A percentile compares a stretch with the other conserved stretches of the same genome.
Evolutionary conservation across 2,797 vertebrate genomes (phyloP).

Genomic region (Ctenochaetus hawaiiensis): DNA sequence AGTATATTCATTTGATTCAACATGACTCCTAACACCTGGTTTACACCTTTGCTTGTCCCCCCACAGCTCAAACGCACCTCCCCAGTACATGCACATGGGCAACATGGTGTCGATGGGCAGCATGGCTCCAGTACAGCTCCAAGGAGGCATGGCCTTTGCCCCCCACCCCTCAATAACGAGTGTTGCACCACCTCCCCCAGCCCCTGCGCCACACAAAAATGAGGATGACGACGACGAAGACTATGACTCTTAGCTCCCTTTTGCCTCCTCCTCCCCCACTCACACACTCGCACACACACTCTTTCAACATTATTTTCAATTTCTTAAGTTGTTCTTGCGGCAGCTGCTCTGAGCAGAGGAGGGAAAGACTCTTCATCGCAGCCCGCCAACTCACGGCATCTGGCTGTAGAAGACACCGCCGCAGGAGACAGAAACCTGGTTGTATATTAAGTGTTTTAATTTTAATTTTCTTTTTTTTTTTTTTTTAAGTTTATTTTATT

Average conservation of each 20-base stretch:
- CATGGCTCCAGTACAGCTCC: constrained; percentile 61
- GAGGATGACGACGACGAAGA: constrained; percentile 89
- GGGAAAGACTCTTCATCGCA: constrained; percentile 67
- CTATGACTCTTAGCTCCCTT: constrained; percentile 90
- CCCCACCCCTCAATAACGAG: constrained; percentile 81
- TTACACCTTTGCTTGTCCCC: not conserved
- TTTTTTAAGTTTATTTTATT: constrained; percentile 83
- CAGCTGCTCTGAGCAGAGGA: constrained; percentile 55
- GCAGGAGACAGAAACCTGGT: constrained; percentile 61
- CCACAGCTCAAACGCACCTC: constrained; percentile 65
- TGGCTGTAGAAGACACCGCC: constrained; percentile 36
- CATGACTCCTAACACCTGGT: constrained; percentile 1
- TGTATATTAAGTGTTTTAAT: constrained; percentile 84
- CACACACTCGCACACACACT: constrained; percentile 19
- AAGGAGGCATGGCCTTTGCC: constrained; percentile 66
- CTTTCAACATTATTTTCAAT: constrained; percentile 60
- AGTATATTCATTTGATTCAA: not conserved
- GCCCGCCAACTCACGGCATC: constrained; percentile 26
- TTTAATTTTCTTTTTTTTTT: constrained; percentile 59
- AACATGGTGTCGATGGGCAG: constrained; percentile 49
- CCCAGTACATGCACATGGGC: constrained; percentile 67
- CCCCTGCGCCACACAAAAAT: constrained; percentile 69
- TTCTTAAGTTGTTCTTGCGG: constrained; percentile 69
- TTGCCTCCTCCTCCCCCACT: not conserved
- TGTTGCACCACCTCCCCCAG: constrained; percentile 57